Percentiles rank a stretch among this genome's conserved stretches.
Conservation (phyloP, 2,113 vertebrate species). For the Alaudala cheleensis region DNA sequence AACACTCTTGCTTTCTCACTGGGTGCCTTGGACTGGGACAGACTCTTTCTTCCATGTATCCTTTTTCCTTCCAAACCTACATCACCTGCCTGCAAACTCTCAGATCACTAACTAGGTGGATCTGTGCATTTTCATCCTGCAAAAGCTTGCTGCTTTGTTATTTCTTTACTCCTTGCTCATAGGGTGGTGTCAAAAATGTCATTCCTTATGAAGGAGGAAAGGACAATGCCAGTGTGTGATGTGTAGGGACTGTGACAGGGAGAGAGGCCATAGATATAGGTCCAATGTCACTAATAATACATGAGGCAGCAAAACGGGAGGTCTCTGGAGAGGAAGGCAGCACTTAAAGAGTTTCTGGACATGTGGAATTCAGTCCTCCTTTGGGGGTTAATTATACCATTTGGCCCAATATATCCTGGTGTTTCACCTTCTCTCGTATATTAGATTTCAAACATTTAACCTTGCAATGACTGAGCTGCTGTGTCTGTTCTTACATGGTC, state of each 20-base stretch:
- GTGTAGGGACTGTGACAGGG: not conserved
- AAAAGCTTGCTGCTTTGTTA: not conserved
- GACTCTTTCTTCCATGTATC: not conserved
- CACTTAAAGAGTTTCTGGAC: not conserved
- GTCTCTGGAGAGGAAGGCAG: constrained; percentile 6
- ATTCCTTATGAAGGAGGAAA: constrained; percentile 30
- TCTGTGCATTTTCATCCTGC: not conserved
- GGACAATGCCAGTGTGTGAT: constrained; percentile 21
- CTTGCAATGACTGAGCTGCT: not conserved
- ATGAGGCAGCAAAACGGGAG: not conserved
- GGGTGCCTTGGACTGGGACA: not conserved
- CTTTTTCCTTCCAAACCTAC: constrained; percentile 1
- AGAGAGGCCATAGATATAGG: not conserved
- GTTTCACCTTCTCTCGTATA: constrained; percentile 7
- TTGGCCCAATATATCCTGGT: not conserved
- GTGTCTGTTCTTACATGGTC: not conserved
- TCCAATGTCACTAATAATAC: constrained; percentile 47
- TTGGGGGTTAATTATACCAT: not conserved
- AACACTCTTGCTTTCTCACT: not conserved
- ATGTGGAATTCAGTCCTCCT: constrained; percentile 25
- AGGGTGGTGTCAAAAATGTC: constrained; percentile 35
- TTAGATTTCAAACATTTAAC: constrained; percentile 21
- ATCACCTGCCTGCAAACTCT: not conserved
- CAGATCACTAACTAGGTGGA: constrained; percentile 20
- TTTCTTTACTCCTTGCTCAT: not conserved